Evolutionary conservation across 1,140 invertebrate species (phyloP).

Genomic region (Brachionus plicatilis): DNA sequence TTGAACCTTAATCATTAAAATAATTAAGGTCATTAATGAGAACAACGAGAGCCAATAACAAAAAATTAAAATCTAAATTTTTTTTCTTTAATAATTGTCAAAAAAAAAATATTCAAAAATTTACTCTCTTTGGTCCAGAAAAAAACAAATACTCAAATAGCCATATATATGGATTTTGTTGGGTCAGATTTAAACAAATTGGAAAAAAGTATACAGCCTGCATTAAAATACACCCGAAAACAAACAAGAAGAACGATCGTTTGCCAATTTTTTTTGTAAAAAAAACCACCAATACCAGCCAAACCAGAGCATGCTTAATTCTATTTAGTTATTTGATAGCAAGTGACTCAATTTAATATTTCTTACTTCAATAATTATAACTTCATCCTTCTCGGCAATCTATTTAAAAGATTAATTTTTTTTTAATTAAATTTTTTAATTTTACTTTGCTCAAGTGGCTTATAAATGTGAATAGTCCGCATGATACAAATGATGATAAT

Average conservation of each 20-base stretch:
- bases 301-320: constrained; percentile 11
- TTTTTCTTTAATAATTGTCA: neutral
- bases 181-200: neutral
- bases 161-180: constrained; percentile 18
- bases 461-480: neutral
- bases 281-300: neutral
- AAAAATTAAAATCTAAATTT: neutral
- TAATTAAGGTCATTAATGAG: neutral
- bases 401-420: neutral
- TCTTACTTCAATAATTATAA: constrained; percentile 20
- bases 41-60: neutral
- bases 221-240: neutral
- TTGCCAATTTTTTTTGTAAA: neutral
- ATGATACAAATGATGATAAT: neutral
- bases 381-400: neutral
- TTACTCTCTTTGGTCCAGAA: neutral
- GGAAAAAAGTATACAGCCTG: neutral
- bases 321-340: neutral
- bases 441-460: neutral
- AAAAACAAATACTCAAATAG: neutral
- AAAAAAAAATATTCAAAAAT: neutral
- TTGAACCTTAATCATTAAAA: neutral
- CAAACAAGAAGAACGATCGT: neutral
- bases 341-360: neutral
- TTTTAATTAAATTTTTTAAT: neutral